Percentiles rank a stretch among this genome's conserved stretches.
Evolutionary conservation across 2,888 invertebrate genomes (phyloP).

Genomic region (Eupsilia transversa): DNA sequence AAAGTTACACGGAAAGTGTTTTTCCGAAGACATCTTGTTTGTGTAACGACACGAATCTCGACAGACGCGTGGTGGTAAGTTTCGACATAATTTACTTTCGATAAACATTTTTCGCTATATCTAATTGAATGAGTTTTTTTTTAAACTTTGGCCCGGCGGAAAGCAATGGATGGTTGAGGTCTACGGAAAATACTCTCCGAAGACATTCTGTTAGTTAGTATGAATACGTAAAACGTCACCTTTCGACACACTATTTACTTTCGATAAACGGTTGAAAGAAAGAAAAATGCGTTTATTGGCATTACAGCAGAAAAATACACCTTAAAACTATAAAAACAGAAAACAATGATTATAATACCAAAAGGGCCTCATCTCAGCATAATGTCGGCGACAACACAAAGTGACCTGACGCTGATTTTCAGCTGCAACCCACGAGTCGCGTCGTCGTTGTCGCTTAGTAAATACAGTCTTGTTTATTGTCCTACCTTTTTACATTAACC

Average conservation of each 20-base stretch:
- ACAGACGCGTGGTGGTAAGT: neutral
- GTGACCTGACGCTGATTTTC: too few species aligned
- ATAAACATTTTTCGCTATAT: neutral
- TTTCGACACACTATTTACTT: neutral
- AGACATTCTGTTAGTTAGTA: neutral
- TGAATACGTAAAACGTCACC: neutral
- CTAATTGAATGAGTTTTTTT: neutral
- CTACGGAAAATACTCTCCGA: neutral
- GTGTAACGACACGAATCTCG: neutral
- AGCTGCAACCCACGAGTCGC: too few species aligned
- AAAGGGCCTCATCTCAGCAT: too few species aligned
- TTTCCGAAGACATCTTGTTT: conserved; percentile 13
- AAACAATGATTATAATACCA: too few species aligned
- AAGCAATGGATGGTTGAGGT: neutral
- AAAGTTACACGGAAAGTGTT: conserved; percentile 31
- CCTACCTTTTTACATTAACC: too few species aligned
- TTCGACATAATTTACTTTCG: neutral
- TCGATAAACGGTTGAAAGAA: conserved; percentile 1
- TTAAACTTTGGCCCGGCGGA: neutral
- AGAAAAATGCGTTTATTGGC: too few species aligned
- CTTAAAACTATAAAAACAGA: too few species aligned
- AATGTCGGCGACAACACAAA: too few species aligned
- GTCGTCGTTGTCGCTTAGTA: too few species aligned
- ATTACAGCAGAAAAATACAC: too few species aligned
- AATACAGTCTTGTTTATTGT: too few species aligned